Evolutionary conservation across 1,140 invertebrate genomes (phyloP), one percentile per base, ranked within the genome.

Genomic region (Triops longicaudatus): DNA sequence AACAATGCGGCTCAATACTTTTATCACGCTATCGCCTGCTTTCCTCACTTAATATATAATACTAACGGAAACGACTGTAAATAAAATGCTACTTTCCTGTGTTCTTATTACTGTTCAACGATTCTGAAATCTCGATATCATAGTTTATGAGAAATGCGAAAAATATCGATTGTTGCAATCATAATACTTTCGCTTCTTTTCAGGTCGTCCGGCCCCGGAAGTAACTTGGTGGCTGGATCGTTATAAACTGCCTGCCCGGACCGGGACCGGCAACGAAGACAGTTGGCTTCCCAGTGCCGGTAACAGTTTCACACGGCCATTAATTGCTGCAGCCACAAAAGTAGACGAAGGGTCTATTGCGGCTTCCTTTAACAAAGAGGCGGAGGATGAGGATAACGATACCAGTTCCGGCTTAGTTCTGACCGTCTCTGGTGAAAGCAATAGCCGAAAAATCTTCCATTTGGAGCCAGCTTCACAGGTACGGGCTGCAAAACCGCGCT

Each of bases 191-290:
- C 5, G 6, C n/a, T 22, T 10, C 22, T 2, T 63, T 5, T n/a
- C 50, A 63, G 50, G 50, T 63, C 50, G 50, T 63, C 76, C 76
- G 2, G 27, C 72, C 14, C 76, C 76, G 28, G 28, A 77, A 42
- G 76, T 77, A 14, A 73, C 37, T 22, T 77, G 76, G 76, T 77
- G 72, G 63, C 17, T 37, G 41, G 73, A 77, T 31, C 72, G 72
- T 28, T 42, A 77, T 12, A 72, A 73, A 14, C 72, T 77, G 17
- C 17, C 71, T 27, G 73, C 76, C 22, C 14, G 42, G 71, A 73
- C 72, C 26, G 31, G 31, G 50, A 63, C 50, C 5, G n/a, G n/a
- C 50, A 63, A 63, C 50, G 50, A 63, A 17, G 50, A 63, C 50
- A 63, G 50, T 63, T 63, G 50, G 50, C 50, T 63, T 22, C 50